These are phyloP conservation scores for Emydura subglobosa DNA, from an alignment of 2,113 vertebrate genomes.

Conservation along the genomic window DNA sequence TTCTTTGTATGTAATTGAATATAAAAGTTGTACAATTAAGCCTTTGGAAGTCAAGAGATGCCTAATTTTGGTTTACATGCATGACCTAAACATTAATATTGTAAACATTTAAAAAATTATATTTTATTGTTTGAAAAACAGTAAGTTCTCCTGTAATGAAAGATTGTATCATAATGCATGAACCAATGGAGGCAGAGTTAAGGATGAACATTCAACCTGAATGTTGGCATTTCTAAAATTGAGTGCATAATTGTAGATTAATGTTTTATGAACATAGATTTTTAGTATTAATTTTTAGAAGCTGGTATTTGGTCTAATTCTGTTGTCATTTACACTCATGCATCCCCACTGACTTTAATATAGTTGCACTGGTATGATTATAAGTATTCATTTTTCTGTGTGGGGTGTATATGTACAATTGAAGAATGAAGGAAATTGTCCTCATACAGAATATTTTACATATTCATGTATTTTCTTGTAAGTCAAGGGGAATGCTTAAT, in stretches of 20 bases:
- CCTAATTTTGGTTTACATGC: background rate
- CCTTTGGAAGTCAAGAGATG: background rate
- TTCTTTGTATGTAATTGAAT: background rate
- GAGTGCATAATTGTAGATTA: background rate
- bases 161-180: background rate
- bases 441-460: background rate
- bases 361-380: rapidly evolving
- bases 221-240: background rate
- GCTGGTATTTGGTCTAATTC: background rate
- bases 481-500: background rate
- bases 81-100: background rate
- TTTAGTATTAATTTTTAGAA: background rate
- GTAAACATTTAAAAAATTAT: background rate
- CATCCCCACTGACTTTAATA: background rate
- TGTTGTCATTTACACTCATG: background rate
- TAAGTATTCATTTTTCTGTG: background rate
- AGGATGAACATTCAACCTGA: background rate
- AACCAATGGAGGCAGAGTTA: background rate
- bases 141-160: background rate
- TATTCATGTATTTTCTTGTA: background rate
- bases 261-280: background rate
- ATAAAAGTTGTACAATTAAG: background rate
- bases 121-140: background rate
- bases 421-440: background rate
- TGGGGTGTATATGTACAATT: background rate